Percentiles rank a stretch among this genome's conserved stretches.
These are phyloP conservation scores for Ommatoiulus sabulosus DNA, from an alignment of 2,888 invertebrate genomes.

Conservation along the genomic window DNA sequence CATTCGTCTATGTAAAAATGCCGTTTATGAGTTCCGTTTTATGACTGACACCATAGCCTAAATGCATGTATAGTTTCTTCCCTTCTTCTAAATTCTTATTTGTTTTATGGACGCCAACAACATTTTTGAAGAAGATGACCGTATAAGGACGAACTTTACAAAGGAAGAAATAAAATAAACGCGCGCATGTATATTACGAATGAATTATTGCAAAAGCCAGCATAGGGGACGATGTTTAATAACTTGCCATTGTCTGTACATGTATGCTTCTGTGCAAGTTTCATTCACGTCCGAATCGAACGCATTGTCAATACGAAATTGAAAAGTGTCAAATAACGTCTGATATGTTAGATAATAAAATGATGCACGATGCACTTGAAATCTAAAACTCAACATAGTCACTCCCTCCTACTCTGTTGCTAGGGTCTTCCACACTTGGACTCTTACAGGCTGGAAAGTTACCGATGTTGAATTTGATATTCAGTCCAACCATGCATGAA, in stretches of 20 bases:
- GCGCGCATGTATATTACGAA: neutral
- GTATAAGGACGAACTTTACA: too few relatives aligned
- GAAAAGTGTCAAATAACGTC: slow-evolving; percentile 15
- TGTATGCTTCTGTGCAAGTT: neutral
- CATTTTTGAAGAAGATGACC: too few relatives aligned
- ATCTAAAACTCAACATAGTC: neutral
- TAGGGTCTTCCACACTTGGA: neutral
- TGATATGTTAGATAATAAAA: neutral
- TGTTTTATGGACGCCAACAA: too few relatives aligned
- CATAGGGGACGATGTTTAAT: neutral
- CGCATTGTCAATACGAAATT: neutral
- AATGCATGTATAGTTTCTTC: too few relatives aligned
- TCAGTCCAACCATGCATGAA: too few relatives aligned
- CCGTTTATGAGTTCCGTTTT: too few relatives aligned
- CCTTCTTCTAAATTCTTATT: too few relatives aligned
- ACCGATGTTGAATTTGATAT: neutral
- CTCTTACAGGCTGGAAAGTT: neutral
- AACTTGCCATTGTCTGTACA: neutral
- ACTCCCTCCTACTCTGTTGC: neutral
- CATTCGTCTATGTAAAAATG: too few relatives aligned
- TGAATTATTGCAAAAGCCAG: slow-evolving; percentile 7
- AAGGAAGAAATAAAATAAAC: too few relatives aligned
- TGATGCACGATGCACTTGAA: neutral
- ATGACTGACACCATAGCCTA: too few relatives aligned
- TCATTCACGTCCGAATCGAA: slow-evolving; percentile 2